phyloP scores from a whole-genome alignment of 2,888 invertebrate genomes.

The Cybosia mesomella region DNA sequence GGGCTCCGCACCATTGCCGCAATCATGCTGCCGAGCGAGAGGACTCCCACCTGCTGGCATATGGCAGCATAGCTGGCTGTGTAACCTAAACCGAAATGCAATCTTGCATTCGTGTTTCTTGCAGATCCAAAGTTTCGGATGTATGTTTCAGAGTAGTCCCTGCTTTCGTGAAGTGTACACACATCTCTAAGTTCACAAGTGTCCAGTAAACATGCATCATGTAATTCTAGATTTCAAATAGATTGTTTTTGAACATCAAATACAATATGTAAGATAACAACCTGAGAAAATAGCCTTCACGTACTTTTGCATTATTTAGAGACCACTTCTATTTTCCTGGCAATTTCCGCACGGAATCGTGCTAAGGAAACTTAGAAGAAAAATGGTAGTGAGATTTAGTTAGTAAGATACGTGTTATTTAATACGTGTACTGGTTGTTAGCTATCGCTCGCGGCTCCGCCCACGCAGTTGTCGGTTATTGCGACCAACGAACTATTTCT shows the following conservation, averaged over 20 bases:
- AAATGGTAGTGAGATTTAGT: not conserved
- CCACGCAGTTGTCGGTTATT: too few species aligned
- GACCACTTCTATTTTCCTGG: not conserved
- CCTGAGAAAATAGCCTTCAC: not conserved
- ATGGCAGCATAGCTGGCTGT: too few species aligned
- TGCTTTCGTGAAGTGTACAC: not conserved
- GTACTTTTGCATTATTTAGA: not conserved
- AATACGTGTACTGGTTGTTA: not conserved
- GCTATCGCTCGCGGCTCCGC: too few species aligned
- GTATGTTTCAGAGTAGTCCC: not conserved
- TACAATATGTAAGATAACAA: not conserved
- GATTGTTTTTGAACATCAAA: not conserved
- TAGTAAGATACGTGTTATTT: too few species aligned
- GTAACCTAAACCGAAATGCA: too few species aligned
- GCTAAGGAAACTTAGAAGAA: not conserved
- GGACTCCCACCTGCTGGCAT: too few species aligned
- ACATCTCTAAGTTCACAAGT: not conserved
- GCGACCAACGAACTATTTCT: too few species aligned
- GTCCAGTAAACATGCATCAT: conserved; percentile 1
- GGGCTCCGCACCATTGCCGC: too few species aligned
- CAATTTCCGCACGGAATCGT: not conserved
- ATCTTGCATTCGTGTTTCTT: not conserved
- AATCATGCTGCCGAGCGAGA: too few species aligned
- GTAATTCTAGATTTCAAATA: not conserved
- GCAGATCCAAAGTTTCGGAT: not conserved